Percentiles rank a stretch among this genome's conserved stretches.
phyloP scores from a whole-genome alignment of 1,140 invertebrate species.

The Cyclargus thomasi region DNA sequence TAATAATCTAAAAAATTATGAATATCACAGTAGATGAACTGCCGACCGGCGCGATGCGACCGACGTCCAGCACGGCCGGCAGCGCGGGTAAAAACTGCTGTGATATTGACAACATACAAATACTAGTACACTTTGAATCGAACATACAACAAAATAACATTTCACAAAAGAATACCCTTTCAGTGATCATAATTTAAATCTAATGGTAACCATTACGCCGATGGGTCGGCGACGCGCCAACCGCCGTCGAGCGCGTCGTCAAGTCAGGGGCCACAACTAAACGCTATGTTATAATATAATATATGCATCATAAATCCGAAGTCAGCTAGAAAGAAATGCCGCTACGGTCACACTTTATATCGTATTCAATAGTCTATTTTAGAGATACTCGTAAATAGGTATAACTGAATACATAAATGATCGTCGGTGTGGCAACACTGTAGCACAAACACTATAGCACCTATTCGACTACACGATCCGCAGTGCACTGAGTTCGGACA shows the following conservation, averaged over 20 bases:
- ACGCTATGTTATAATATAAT: constrained; percentile 14
- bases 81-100: constrained; percentile 62
- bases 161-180: constrained; percentile 38
- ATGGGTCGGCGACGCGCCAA: constrained; percentile 39
- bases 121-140: constrained; percentile 40
- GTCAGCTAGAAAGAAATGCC: constrained; percentile 19
- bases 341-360: constrained; percentile 19
- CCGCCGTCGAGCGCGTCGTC: constrained; percentile 23
- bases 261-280: constrained; percentile 28
- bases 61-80: constrained; percentile 43
- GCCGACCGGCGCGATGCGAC: constrained; percentile 45
- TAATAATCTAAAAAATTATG: constrained; percentile 69
- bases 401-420: neutral
- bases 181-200: constrained; percentile 51
- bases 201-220: constrained; percentile 67
- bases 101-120: constrained; percentile 68
- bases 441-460: neutral
- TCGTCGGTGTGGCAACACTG: neutral
- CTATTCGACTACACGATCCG: too few species aligned
- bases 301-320: constrained; percentile 17
- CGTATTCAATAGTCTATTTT: constrained; percentile 8
- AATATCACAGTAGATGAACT: constrained; percentile 73
- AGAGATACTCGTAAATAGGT: constrained; percentile 1
- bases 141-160: constrained; percentile 40
- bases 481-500: too few species aligned